phyloP scores from a whole-genome alignment of 2,888 invertebrate species.

The Caenorhabditis sp. region DNA sequence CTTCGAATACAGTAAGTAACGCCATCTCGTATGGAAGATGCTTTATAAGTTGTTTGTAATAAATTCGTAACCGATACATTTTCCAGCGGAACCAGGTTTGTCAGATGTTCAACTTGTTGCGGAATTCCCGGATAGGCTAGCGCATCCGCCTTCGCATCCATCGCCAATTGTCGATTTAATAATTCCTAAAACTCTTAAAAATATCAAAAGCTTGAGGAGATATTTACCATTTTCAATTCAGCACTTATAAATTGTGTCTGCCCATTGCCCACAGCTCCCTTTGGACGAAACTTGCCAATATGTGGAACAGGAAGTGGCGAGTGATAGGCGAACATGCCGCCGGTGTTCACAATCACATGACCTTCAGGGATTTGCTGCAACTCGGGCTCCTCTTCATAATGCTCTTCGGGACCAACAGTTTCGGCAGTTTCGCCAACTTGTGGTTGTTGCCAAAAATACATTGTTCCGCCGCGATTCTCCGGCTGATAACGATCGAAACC shows the following conservation, averaged over 20 bases:
- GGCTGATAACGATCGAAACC: constrained; percentile 10
- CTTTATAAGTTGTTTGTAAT: constrained; percentile 45
- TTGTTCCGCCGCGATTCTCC: constrained; percentile 49
- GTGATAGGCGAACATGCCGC: constrained; percentile 38
- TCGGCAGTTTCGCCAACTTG: background rate
- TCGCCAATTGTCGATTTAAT: constrained; percentile 53
- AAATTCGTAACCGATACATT: constrained; percentile 22
- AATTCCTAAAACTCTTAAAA: constrained; percentile 44
- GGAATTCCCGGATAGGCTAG: constrained; percentile 47
- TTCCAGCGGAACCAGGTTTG: constrained; percentile 52
- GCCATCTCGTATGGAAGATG: constrained; percentile 51
- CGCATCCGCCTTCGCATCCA: constrained; percentile 47
- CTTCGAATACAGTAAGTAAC: constrained; percentile 53
- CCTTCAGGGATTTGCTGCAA: constrained; percentile 16
- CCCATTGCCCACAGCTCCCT: constrained; percentile 41
- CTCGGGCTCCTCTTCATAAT: constrained; percentile 13
- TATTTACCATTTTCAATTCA: constrained; percentile 33
- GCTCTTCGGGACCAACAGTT: constrained; percentile 8
- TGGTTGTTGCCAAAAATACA: constrained; percentile 38
- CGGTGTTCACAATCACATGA: constrained; percentile 31
- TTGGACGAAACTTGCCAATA: constrained; percentile 51
- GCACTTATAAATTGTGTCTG: constrained; percentile 51
- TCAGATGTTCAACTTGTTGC: constrained; percentile 47
- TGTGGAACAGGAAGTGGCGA: constrained; percentile 44
- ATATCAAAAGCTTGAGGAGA: background rate